Conservation (phyloP, 1,140 invertebrate genomes). For the Bathynomus jamesi region DNA sequence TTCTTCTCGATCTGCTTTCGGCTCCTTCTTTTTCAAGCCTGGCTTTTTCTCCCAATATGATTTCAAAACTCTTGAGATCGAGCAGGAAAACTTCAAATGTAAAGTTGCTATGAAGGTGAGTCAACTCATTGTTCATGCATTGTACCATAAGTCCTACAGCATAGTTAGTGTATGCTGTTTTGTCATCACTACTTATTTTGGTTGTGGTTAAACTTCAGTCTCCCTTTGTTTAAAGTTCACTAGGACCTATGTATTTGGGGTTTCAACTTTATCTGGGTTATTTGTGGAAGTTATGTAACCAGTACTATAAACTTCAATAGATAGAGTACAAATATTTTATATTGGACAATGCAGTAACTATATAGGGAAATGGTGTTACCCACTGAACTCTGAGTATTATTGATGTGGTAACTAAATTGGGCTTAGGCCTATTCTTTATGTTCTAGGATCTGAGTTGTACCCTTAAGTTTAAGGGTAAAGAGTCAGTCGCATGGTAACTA, state of each 20-base stretch:
- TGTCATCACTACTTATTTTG: neutral
- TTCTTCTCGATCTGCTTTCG: constrained; percentile 69
- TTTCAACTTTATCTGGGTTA: neutral
- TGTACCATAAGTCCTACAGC: neutral
- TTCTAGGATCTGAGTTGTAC: no score
- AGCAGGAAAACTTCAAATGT: constrained; percentile 49
- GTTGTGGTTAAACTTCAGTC: neutral
- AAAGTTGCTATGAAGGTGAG: constrained; percentile 50
- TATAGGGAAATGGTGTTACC: no score
- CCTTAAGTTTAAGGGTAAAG: no score
- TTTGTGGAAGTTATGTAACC: neutral
- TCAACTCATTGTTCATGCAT: neutral
- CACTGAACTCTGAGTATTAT: no score
- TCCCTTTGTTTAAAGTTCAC: neutral
- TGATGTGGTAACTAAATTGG: no score
- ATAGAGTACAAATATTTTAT: no score
- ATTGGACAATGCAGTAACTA: no score
- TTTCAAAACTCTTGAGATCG: constrained; percentile 41
- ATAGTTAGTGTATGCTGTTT: neutral
- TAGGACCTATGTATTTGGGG: neutral
- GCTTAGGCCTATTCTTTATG: no score
- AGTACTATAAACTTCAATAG: no score
- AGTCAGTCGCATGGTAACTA: no score
- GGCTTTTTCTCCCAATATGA: constrained; percentile 66
- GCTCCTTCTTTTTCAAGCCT: constrained; percentile 61